Evolutionary conservation across 2,888 invertebrate species (phyloP), one percentile per base, ranked within the genome.

Genomic region (Liopterus haemorrhoidalis): DNA sequence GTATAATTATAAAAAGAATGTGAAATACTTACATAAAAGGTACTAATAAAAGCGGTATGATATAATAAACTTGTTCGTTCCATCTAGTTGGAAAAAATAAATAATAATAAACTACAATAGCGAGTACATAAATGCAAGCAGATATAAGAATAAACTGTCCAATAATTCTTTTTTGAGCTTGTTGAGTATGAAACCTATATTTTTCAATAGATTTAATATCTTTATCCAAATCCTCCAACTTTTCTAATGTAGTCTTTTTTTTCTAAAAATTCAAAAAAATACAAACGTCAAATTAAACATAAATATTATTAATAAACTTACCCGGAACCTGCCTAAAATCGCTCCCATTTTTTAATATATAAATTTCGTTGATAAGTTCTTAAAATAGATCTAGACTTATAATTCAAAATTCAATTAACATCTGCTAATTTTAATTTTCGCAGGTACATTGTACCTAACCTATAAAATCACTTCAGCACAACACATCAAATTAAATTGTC

Each of bases 191-290:
- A 39, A 81, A 74, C 12, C 85, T 80, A 71, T 85, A 88, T 60
- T 81, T 77, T 62, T 93, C 88, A 44, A 93, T 85, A 22, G 76
- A 73, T 57, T 79, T 79, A 39, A 94, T 90, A 63, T 90, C 81
- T 69, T 76, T 72, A 66, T 89, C 88, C 49, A 90, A 72, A 48
- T 77, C 75, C 59, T 87, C 87, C 49, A 90, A 70, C 52, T 69
- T 53, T 50, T 74, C 72, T 48, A 67, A 70, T 2, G 74, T 74
- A 12, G 74, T 74, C 58, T 73, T 74, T 64, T 74, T 74, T 66
- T 70, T 75, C 75, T 76, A 60, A 32, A 69, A 67, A 40, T 33
- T 53, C 51, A 52, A 37, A 32, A 21, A 22, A 25, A 37, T 30
- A 16, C 31, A 32, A 19, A 31, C 19, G 18, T 28, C 15, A 25